Evolutionary conservation across 2,113 vertebrate genomes (phyloP), one percentile per base, ranked within the genome.

Genomic region (Sturnira hondurensis): DNA sequence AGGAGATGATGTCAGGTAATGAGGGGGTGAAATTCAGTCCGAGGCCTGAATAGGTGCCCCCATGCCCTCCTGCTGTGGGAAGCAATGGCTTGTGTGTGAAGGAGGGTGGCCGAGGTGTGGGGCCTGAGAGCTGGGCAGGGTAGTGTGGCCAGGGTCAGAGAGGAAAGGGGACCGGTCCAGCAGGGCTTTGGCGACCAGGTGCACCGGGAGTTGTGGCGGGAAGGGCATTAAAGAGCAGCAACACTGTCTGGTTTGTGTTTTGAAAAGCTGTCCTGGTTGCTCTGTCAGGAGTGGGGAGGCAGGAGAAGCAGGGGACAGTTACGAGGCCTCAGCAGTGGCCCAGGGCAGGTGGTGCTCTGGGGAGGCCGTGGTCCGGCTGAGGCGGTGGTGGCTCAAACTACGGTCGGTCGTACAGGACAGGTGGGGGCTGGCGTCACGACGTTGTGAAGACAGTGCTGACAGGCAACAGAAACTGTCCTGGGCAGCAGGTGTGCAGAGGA

Each of bases 171-270:
- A 4, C 67, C 20, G 7, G 68, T 7, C 5, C 1, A 19, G 3
- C 0, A 50, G 52, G 36, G 36, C 38, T 16, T 6, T 26, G 22
- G 12, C 4, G 38, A 12, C 24, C 58, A 11, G 58, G 58, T 36
- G 31, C 38, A 0, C 7, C 4, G 22, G 8, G 36, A 38, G 15
- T 13, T 7, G 0, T 4, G 4, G 33, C 31, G 7, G n/a, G 26
- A 63, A 45, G n/a, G 10, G 45, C 17, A 0, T 70, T 24, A 58
- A 52, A 3, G 5, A 78, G 41, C 22, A 38, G 24, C 4, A 10
- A 38, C 4, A 4, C 11, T 8, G 3, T 31, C 65, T 54, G 73
- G 54, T n/a, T 47, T 65, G 1, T 24, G 1, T 58, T 22, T 43
- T 68, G 83, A 54, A 33, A 31, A 58, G 28, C 24, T n/a, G 58